Percentiles rank a stretch among this genome's conserved stretches.
Evolutionary conservation across 2,113 vertebrate species (phyloP).

Genomic region (Gnathonemus longibarbis): DNA sequence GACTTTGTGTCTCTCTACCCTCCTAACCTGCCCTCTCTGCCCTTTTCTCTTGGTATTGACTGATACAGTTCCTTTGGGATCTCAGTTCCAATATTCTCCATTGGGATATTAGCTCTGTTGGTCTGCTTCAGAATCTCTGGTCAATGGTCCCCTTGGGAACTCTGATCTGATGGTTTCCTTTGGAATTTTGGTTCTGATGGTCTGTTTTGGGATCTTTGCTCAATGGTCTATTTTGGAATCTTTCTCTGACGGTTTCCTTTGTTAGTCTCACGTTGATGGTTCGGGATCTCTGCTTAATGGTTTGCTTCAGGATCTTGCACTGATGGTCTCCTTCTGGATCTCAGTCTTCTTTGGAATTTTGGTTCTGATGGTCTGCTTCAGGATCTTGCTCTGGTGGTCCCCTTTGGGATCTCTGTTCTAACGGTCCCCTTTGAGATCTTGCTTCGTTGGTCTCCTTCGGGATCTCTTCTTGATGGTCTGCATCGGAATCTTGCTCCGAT

Average conservation of each 20-base stretch:
- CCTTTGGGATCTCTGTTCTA: background rate
- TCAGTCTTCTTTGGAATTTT: background rate
- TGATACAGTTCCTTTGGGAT: background rate
- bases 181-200: background rate
- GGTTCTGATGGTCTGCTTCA: background rate
- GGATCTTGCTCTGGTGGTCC: background rate
- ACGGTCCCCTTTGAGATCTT: background rate
- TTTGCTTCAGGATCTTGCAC: background rate
- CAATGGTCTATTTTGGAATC: background rate
- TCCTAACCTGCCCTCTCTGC: background rate
- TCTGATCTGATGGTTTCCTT: background rate
- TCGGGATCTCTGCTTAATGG: background rate
- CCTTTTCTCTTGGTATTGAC: background rate
- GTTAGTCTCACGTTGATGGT: background rate
- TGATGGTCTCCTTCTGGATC: background rate
- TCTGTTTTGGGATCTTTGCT: background rate
- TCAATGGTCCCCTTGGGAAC: background rate
- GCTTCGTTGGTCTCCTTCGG: background rate
- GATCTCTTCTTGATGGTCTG: too few species aligned
- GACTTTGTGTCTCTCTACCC: background rate
- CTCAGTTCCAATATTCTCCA: background rate
- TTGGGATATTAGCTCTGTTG: background rate
- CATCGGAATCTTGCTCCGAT: background rate
- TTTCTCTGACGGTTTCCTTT: background rate
- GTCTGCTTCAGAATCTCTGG: background rate